Conservation (phyloP, 92 coral and sea anemone genomes). For the Chrysogorgia sp. region DNA sequence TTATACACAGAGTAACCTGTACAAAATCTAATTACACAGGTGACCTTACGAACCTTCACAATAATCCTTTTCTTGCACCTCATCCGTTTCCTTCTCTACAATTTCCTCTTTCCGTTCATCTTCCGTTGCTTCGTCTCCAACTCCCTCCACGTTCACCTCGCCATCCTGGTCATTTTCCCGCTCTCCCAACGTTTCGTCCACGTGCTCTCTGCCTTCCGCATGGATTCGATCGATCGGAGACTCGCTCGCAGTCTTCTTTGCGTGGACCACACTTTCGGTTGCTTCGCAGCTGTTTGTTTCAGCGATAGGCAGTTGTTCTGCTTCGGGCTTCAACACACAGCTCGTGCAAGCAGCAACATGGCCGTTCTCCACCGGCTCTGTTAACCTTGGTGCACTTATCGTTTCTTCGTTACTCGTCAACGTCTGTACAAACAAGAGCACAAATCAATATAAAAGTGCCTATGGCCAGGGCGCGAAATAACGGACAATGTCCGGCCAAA, state of each 20-base stretch:
- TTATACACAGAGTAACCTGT: background rate
- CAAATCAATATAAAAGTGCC: no score
- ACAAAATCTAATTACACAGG: no score
- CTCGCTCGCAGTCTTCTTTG: conserved; percentile 2
- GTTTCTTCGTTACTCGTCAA: background rate
- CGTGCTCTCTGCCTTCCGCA: background rate
- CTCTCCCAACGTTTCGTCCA: background rate
- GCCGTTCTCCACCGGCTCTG: conserved; percentile 18
- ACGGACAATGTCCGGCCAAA: no score
- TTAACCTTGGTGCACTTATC: background rate
- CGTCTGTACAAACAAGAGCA: background rate
- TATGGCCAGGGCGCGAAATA: no score
- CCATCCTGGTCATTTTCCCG: background rate
- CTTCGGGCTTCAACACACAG: conserved; percentile 23
- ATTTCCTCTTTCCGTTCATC: conserved; percentile 1
- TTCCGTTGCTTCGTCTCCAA: conserved; percentile 36
- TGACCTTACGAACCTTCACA: conserved; percentile 29
- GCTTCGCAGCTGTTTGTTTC: no score
- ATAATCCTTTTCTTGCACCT: conserved; percentile 6
- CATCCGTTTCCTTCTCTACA: background rate
- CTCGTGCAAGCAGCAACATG: conserved; percentile 5
- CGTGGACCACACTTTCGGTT: background rate
- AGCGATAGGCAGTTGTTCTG: conserved; percentile 18
- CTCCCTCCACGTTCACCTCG: background rate
- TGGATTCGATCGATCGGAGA: background rate